A percentile compares a stretch with the other conserved stretches of the same genome.
phyloP scores from a whole-genome alignment of 2,113 vertebrate genomes.

The Numida meleagris region DNA sequence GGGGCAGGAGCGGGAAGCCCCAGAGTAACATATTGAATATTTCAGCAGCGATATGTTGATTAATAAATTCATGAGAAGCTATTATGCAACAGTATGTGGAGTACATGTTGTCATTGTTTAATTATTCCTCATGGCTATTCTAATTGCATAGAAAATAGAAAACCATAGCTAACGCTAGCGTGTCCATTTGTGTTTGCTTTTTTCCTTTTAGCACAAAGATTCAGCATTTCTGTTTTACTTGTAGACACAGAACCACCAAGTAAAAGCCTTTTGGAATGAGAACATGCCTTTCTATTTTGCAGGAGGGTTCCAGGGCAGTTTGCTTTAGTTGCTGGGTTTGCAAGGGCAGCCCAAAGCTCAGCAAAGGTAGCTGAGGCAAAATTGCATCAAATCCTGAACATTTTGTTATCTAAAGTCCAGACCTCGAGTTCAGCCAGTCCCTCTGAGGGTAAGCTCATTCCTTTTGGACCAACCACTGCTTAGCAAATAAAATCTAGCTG shows the following conservation, averaged over 20 bases:
- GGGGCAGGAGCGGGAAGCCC: neutral
- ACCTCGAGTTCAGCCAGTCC: neutral
- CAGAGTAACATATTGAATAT: neutral
- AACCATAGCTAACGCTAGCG: neutral
- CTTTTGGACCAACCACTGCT: conserved; percentile 4
- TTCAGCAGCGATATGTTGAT: neutral
- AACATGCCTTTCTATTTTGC: neutral
- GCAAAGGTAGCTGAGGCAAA: neutral
- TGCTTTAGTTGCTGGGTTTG: neutral
- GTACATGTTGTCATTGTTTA: neutral
- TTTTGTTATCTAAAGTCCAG: neutral
- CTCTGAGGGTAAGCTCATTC: neutral
- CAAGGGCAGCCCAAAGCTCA: neutral
- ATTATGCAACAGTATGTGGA: neutral
- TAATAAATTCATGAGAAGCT: neutral
- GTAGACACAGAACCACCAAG: neutral
- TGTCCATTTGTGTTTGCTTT: neutral
- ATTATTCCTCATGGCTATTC: neutral
- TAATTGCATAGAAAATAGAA: neutral
- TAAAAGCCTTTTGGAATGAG: neutral
- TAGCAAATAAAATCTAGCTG: conserved; percentile 30
- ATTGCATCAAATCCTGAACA: neutral
- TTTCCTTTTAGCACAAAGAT: neutral
- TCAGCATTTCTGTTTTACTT: neutral
- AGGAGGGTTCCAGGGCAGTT: neutral